Base-by-base conservation (phyloP, 2,888 invertebrate genomes). In the Dicranocentrus wangi region DNA sequence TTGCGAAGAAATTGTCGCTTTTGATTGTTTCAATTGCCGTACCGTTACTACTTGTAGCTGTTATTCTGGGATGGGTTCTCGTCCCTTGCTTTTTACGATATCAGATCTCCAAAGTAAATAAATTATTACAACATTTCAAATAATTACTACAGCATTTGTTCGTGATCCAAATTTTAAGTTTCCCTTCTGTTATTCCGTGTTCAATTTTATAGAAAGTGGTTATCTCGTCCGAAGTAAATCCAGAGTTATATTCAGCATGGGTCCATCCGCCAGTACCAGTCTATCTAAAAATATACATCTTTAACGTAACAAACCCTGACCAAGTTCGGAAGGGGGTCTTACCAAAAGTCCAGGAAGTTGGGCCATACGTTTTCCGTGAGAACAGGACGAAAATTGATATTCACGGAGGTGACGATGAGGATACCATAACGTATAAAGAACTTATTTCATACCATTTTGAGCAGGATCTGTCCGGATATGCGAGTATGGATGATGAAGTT, bases 291-390 rank as follows among this genome's bases (percentile, higher is more conserved):
- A 65, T 84, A n/a, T 79, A 79, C 32, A 2, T 82, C 19, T 84
- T 79, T 32, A 82, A 84, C 55, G 81, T 84, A 13, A 81, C 84
- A 3, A 84, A 84, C 63, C 69, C 84, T 2, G 58, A 81, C 1
- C 69, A 84, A 32, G 69, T 84, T 0, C 17, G 53, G 3, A 32
- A 3, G n/a, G 84, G 84, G 21, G 42, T 27, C 19, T 23, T 43
- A n/a, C 84, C 84, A 1, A 70, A 73, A 17, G 43, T 84, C 1
- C 39, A 75, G 13, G 79, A 84, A 68, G 0, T 82, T 13, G 84
- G 84, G 0, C 84, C 84, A 3, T 84, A 76, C 27, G 82, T 81
- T 21, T 84, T 79, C 17, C 58, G 15, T 8, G 71, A 79, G 47
- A 79, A 79, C 13, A 53, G 66, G 23, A 72, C 71, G 2, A 79